Base-by-base conservation (phyloP, 2,113 vertebrate species). In the Raja brachyura region DNA sequence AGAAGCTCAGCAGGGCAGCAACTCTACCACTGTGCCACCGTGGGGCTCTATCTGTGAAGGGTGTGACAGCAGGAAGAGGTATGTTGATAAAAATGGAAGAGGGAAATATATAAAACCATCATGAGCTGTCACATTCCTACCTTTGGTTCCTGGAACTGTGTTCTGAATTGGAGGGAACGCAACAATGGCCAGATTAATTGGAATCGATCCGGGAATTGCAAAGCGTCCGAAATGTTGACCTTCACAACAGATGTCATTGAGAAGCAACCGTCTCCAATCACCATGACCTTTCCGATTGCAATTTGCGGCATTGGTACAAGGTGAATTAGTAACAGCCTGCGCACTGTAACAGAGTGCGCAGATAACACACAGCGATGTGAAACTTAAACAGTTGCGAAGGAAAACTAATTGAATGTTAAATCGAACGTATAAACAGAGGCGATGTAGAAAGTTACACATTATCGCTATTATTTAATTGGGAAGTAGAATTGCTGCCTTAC, bases 191-290 rank as follows among this genome's bases (percentile, higher is more conserved):
- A 61, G 25, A 28, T 13, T 86, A 54, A 86, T 86, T 86, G 25
- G 83, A 63, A 86, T 31, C 9, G 11, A 63, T 63, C 83, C 83
- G n/a, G 63, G 9, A 48, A 86, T 86, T 61, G n/a, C 31, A 86
- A 86, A 86, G 63, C 83, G n/a, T 63, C 83, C 83, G 61, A 86
- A n/a, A 63, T n/a, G 56, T 86, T 86, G 56, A 86, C 83, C 83
- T 86, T 63, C 59, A 14, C 14, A 61, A 59, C 10, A 54, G 61
- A 86, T n/a, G 59, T n/a, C 56, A 86, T 25, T 86, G 56, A 86
- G 18, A 86, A 86, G 56, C 83, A 86, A 86, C 83, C n/a, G 28
- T 5, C 83, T 86, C 83, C 28, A 86, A 86, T 63, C 54, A 9
- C 56, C 83, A n/a, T 86, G n/a, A 16, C 83, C 56, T 59, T 61